Base-by-base conservation (phyloP, 2,888 invertebrate species). In the Apantesis nais region DNA sequence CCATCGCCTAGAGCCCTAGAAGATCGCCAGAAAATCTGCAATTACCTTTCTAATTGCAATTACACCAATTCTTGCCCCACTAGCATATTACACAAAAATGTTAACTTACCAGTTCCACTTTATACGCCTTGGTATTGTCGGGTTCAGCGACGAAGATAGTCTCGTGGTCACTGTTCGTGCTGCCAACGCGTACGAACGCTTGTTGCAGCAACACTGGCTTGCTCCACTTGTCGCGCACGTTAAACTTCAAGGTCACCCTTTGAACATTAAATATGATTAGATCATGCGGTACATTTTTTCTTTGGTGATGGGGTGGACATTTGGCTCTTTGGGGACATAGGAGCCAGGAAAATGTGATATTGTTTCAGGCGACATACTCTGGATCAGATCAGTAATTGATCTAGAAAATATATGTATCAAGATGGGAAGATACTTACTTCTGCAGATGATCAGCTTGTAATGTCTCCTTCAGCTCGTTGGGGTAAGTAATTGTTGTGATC, bases 121-220 rank as follows among this genome's bases (percentile, higher is more conserved):
- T 98, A 91, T 99, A 99, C 0, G 96, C 93, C 85, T 97, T 96
- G 67, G 95, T 93, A 75, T 94, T 94, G 87, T 99, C 99, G 8
- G 97, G 97, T 88, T 99, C 99, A 0, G 99, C 98, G 8, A 99
- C 98, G 89, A 98, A 99, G 83, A 99, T 97, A 66, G 99, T 97
- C 95, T 99, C 99, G 77, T 99, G 98, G 74, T 97, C 96, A n/a
- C 95, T 95, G 68, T 95, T 94, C 25, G 93, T 92, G 81, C 97
- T 96, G 58, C 96, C 96, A 62, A 99, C 95, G 66, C 98, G 96
- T 39, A 99, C 96, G 90, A 99, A 99, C 0, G 98, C 98, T 92
- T 99, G 98, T 89, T 98, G 98, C 62, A 98, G 97, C 55, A 96
- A 92, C 86, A 98, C 96, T 0, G 97, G 91, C 86, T 97, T 96